These are phyloP conservation scores for Drosophila nasuta DNA, from an alignment of 1,140 invertebrate genomes.

Conservation along the genomic window DNA sequence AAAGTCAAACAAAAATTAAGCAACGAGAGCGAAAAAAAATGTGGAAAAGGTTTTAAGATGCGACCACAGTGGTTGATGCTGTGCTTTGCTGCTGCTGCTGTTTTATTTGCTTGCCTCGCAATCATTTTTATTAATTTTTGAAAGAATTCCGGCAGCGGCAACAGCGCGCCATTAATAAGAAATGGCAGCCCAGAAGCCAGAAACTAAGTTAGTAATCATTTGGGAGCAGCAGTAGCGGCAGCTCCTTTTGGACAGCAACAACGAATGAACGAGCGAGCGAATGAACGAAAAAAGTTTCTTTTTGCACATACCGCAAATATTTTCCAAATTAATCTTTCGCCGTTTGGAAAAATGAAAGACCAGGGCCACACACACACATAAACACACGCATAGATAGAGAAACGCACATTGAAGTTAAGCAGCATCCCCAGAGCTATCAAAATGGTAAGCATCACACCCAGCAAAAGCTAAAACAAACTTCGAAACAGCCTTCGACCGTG, in stretches of 20 bases:
- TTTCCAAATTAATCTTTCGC: conserved; percentile 49
- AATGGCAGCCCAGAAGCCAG: conserved; percentile 48
- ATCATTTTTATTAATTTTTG: conserved; percentile 75
- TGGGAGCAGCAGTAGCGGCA: conserved; percentile 11
- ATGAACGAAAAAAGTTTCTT: conserved; percentile 23
- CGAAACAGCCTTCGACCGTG: not conserved
- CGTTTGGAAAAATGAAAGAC: conserved; percentile 23
- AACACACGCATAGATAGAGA: not conserved
- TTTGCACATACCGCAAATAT: conserved; percentile 50
- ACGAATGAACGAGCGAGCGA: too few relatives aligned
- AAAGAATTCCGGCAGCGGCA: conserved; percentile 56
- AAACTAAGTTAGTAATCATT: conserved; percentile 45
- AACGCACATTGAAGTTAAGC: conserved; percentile 12
- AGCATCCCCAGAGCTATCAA: conserved; percentile 24
- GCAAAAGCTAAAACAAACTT: conserved; percentile 12
- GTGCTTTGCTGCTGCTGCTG: not conserved
- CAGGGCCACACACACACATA: not conserved
- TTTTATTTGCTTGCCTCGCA: conserved; percentile 58
- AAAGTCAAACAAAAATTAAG: conserved; percentile 57
- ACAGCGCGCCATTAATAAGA: conserved; percentile 62
- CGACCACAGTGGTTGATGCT: conserved; percentile 45
- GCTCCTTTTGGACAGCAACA: conserved; percentile 10
- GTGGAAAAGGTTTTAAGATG: conserved; percentile 30
- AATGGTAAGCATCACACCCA: not conserved
- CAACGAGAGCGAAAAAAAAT: conserved; percentile 14